phyloP scores from a whole-genome alignment of 2,888 invertebrate species.

The Apamea anceps region DNA sequence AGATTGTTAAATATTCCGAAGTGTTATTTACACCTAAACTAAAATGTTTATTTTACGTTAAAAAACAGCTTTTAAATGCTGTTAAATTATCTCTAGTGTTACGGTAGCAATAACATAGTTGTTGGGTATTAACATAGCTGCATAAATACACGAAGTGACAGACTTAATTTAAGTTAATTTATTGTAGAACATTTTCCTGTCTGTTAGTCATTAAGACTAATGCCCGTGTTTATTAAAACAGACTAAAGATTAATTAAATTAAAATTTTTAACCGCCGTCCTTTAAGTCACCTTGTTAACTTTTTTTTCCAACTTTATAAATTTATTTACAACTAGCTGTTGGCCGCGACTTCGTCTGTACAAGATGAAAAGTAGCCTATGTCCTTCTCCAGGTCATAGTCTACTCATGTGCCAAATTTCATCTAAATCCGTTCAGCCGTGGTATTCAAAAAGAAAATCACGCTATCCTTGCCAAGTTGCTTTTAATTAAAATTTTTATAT shows the following conservation, averaged over 20 bases:
- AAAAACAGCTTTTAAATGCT: not conserved
- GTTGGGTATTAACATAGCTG: not conserved
- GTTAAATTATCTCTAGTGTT: not conserved
- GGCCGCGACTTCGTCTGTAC: not conserved
- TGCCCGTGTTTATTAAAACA: not conserved
- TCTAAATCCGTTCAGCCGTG: too few relatives aligned
- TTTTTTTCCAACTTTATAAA: not conserved
- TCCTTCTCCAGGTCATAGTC: too few relatives aligned
- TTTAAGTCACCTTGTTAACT: constrained; percentile 5
- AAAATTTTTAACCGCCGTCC: not conserved
- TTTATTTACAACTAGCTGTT: not conserved
- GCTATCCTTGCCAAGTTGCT: too few relatives aligned
- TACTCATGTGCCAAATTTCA: too few relatives aligned
- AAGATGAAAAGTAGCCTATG: too few relatives aligned
- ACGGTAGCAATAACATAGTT: not conserved
- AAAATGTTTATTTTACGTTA: not conserved
- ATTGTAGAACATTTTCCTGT: constrained; percentile 7
- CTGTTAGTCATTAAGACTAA: constrained; percentile 16
- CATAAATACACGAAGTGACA: constrained; percentile 5
- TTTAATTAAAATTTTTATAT: too few relatives aligned
- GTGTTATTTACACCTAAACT: not conserved
- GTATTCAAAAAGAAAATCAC: too few relatives aligned
- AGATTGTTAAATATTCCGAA: not conserved
- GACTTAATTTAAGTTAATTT: not conserved
- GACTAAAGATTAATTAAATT: constrained; percentile 1